Conservation (phyloP, 2,888 invertebrate genomes). For the Stramonita haemastoma region DNA sequence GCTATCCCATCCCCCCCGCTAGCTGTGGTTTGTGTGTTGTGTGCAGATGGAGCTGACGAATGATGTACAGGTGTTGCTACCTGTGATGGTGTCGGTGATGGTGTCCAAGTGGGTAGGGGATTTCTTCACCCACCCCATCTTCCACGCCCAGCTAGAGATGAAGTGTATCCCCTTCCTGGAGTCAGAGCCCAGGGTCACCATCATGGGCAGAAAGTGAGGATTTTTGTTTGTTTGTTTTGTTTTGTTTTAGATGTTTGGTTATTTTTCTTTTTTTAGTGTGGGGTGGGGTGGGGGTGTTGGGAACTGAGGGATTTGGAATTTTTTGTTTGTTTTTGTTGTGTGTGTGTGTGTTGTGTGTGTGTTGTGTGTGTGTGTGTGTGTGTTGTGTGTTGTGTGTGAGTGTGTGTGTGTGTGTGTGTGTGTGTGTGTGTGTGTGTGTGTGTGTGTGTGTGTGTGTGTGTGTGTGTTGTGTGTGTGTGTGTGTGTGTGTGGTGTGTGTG, state of each 20-base stretch:
- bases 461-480: too few species aligned
- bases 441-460: slow-evolving; percentile 23
- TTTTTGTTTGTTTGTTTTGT: background rate
- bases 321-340: too few species aligned
- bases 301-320: too few species aligned
- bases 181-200: slow-evolving; percentile 72
- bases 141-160: slow-evolving; percentile 78
- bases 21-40: too few species aligned
- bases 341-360: too few species aligned
- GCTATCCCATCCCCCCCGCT: too few species aligned
- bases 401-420: background rate
- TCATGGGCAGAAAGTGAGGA: slow-evolving; percentile 47
- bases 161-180: slow-evolving; percentile 79
- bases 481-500: too few species aligned
- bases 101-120: slow-evolving; percentile 79
- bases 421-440: slow-evolving; percentile 33
- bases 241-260: background rate
- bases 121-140: slow-evolving; percentile 78
- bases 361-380: too few species aligned
- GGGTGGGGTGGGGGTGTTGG: too few species aligned
- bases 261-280: too few species aligned
- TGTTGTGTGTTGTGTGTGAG: background rate
- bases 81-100: slow-evolving; percentile 79
- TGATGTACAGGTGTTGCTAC: slow-evolving; percentile 78
- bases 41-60: slow-evolving; percentile 78